Conservation (phyloP, 2,113 vertebrate species). For the Fregata magnificens region DNA sequence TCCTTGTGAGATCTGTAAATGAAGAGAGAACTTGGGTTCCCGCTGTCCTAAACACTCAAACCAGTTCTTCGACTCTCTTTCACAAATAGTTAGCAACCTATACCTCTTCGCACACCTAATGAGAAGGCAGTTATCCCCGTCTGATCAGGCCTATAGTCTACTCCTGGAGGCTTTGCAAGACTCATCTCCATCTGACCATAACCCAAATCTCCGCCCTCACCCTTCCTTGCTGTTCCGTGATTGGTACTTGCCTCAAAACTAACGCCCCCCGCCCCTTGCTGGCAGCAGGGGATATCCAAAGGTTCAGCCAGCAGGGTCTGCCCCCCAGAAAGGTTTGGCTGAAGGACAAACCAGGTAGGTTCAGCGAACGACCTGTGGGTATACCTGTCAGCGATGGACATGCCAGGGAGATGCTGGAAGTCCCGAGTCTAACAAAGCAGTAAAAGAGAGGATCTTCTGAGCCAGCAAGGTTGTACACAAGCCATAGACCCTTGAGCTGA, state of each 20-base stretch:
- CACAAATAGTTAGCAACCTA: background rate
- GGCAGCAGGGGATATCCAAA: background rate
- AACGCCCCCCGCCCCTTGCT: accelerated
- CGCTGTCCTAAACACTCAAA: background rate
- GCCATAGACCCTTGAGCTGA: background rate
- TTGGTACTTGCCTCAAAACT: background rate
- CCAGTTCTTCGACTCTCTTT: background rate
- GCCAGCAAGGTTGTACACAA: background rate
- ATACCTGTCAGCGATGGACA: too few relatives aligned
- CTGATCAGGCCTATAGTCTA: background rate
- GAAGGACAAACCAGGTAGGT: background rate
- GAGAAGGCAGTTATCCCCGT: background rate
- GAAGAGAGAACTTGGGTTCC: too few relatives aligned
- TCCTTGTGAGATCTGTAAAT: background rate
- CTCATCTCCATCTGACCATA: background rate
- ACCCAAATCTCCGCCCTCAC: background rate
- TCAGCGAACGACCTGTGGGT: accelerated
- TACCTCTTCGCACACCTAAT: too few relatives aligned
- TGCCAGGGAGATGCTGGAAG: background rate
- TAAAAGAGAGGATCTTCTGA: background rate
- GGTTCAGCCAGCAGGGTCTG: background rate
- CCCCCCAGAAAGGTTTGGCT: background rate
- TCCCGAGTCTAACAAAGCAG: background rate
- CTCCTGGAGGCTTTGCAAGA: background rate
- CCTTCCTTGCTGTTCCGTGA: background rate